Percentiles rank a stretch among this genome's conserved stretches.
Evolutionary conservation across 2,113 vertebrate genomes (phyloP).

Genomic region (Tinamus guttatus): DNA sequence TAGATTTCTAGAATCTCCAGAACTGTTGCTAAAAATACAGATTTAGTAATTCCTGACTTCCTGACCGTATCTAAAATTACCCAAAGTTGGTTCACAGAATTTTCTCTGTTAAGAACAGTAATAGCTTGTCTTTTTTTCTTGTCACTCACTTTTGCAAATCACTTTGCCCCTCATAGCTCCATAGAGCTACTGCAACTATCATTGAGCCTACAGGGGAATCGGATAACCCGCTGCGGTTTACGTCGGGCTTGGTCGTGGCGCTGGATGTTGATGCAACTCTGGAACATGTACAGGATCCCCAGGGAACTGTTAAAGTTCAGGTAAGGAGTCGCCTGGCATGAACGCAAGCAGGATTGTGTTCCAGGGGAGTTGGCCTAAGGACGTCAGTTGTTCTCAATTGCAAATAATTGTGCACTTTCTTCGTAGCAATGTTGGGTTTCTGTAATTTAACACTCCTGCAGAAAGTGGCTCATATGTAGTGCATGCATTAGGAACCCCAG

Average conservation of each 20-base stretch:
- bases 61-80: not conserved
- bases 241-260: constrained; percentile 91
- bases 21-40: not conserved
- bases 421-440: not conserved
- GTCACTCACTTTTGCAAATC: not conserved
- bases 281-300: constrained; percentile 93
- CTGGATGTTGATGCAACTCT: constrained; percentile 94
- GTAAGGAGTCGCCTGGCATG: constrained; percentile 60
- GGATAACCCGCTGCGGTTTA: constrained; percentile 94
- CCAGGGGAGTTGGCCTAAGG: not conserved
- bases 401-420: not conserved
- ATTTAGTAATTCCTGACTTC: not conserved
- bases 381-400: not conserved
- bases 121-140: not conserved
- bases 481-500: fast-evolving
- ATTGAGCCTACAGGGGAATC: constrained; percentile 96
- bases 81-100: not conserved
- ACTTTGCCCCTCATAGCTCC: constrained; percentile 77
- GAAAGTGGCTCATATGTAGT: not conserved
- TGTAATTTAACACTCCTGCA: not conserved
- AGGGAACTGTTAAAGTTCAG: constrained; percentile 93
- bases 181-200: constrained; percentile 90
- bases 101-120: not conserved
- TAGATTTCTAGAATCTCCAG: not conserved
- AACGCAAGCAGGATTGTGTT: not conserved